Evolutionary conservation across 2,113 vertebrate species (phyloP).

Genomic region (Lepisosteus oculatus): DNA sequence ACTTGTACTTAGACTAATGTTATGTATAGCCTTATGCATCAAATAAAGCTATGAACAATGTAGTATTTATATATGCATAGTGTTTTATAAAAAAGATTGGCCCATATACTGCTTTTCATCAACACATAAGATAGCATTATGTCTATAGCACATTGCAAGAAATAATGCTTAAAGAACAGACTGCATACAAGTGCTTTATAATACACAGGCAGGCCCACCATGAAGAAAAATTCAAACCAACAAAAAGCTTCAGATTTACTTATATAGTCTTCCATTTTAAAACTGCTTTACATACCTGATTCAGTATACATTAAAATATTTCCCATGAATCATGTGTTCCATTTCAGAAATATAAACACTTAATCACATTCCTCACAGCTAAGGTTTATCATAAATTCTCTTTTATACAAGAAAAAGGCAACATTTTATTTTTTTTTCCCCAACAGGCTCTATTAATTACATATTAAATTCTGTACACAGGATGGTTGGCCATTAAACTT

Average conservation of each 20-base stretch:
- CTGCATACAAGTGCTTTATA: constrained; percentile 85
- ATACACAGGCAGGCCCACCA: constrained; percentile 88
- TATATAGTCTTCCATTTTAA: constrained; percentile 81
- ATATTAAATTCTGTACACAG: constrained; percentile 86
- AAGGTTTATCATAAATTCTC: constrained; percentile 95
- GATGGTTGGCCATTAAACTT: constrained; percentile 75
- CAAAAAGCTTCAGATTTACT: constrained; percentile 78
- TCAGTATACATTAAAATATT: constrained; percentile 94
- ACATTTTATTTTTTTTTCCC: constrained; percentile 72
- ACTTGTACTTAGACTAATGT: constrained; percentile 83
- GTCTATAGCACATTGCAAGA: constrained; percentile 83
- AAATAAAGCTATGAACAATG: constrained; percentile 99
- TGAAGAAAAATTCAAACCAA: constrained; percentile 77
- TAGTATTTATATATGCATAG: constrained; percentile 99
- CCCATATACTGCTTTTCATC: constrained; percentile 91
- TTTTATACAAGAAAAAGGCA: constrained; percentile 99
- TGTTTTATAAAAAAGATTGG: constrained; percentile 94
- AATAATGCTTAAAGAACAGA: constrained; percentile 85
- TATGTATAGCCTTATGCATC: constrained; percentile 85
- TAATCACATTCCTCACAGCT: constrained; percentile 89
- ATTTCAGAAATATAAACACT: constrained; percentile 96
- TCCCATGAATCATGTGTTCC: constrained; percentile 87
- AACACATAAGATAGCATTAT: constrained; percentile 86
- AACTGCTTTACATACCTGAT: constrained; percentile 97
- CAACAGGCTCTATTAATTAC: constrained; percentile 90